Evolutionary conservation across 2,113 vertebrate species (phyloP).

Genomic region (Rhizomys pruinosus): DNA sequence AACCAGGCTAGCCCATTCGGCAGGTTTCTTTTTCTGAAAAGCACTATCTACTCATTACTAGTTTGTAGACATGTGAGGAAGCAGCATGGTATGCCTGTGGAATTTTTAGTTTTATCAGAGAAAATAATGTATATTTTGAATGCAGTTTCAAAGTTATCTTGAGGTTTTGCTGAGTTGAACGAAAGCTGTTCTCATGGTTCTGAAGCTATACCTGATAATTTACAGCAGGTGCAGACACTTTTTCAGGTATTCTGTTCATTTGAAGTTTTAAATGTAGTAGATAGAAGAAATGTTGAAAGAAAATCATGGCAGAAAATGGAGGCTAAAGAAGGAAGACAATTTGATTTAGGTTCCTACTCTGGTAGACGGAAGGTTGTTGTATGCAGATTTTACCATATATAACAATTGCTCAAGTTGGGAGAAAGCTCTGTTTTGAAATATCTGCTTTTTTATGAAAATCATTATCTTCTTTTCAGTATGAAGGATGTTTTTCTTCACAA

Average conservation of each 20-base stretch:
- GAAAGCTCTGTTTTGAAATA: not conserved
- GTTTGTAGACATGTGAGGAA: constrained; percentile 1
- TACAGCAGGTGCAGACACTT: not conserved
- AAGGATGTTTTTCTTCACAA: not conserved
- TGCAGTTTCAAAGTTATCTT: constrained; percentile 38
- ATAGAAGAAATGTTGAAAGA: not conserved
- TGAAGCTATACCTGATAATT: not conserved
- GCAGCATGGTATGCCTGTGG: not conserved
- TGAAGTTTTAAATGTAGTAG: constrained; percentile 11
- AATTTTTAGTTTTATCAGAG: not conserved
- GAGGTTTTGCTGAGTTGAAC: constrained; percentile 4
- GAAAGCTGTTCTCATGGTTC: not conserved
- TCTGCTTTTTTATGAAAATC: not conserved
- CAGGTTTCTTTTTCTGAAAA: not conserved
- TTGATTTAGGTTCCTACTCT: not conserved
- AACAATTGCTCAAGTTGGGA: not conserved
- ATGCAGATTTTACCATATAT: not conserved
- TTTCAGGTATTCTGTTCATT: not conserved
- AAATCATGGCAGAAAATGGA: not conserved
- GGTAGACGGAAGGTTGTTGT: not conserved
- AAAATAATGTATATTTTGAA: not conserved
- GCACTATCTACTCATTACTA: not conserved
- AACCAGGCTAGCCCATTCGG: not conserved
- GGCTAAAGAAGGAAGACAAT: not conserved
- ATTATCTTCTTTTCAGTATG: constrained; percentile 24